Conservation (phyloP, 2,113 vertebrate genomes). For the Stomatorhinus ivindoensis region DNA sequence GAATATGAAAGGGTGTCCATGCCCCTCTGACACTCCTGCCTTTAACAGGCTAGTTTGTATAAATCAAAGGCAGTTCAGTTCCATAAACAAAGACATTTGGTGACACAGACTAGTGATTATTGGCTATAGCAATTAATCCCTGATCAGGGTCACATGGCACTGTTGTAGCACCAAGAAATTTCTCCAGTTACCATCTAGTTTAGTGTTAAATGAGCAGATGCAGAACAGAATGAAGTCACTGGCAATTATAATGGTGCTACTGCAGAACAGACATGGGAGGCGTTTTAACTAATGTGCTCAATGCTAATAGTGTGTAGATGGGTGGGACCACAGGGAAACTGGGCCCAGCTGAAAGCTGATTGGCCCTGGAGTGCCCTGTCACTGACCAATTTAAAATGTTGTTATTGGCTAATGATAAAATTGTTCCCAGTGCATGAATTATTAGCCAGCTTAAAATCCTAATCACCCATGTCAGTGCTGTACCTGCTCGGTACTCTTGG, state of each 20-base stretch:
- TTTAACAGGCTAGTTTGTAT: too few species aligned
- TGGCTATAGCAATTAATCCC: neutral
- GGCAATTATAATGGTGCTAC: neutral
- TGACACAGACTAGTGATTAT: neutral
- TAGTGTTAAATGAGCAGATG: neutral
- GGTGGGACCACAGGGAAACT: too few species aligned
- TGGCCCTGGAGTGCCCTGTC: too few species aligned
- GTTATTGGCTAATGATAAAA: too few species aligned
- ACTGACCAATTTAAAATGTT: too few species aligned
- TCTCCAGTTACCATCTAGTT: neutral
- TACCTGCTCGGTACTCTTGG: too few species aligned
- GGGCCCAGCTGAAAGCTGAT: neutral
- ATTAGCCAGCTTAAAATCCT: too few species aligned
- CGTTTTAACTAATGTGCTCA: neutral
- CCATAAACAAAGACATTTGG: neutral
- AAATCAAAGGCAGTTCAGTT: neutral
- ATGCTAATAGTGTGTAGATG: neutral
- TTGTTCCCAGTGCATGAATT: too few species aligned
- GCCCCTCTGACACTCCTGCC: too few species aligned
- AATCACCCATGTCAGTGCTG: too few species aligned
- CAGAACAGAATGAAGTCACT: neutral
- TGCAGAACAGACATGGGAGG: neutral
- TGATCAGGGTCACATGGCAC: neutral
- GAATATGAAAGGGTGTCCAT: too few species aligned
- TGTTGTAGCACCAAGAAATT: neutral